phyloP scores from a whole-genome alignment of 2,113 vertebrate species.

The Rhinichthys klamathensis region DNA sequence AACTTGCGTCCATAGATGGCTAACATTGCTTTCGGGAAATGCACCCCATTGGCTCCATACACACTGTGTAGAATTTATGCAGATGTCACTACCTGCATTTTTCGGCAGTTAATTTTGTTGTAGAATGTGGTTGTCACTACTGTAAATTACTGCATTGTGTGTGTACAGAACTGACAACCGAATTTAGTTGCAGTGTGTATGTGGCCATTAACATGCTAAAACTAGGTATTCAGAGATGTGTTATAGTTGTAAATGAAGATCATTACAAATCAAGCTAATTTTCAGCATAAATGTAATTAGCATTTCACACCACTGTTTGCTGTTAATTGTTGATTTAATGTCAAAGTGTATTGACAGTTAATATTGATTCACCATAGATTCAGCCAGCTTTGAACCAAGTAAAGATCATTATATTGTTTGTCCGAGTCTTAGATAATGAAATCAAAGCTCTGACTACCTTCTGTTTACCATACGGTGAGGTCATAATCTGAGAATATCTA shows the following conservation, averaged over 20 bases:
- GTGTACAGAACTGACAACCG: too few species aligned
- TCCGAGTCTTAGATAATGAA: constrained; percentile 16
- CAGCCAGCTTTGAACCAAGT: constrained; percentile 15
- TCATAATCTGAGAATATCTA: background rate
- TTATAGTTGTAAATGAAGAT: background rate
- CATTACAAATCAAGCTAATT: constrained; percentile 12
- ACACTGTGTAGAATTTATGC: too few species aligned
- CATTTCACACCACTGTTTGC: background rate
- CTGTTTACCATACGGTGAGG: constrained; percentile 23
- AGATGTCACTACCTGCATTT: too few species aligned
- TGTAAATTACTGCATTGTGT: too few species aligned
- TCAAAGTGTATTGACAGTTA: constrained; percentile 33
- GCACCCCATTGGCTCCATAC: too few species aligned
- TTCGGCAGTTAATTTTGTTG: too few species aligned
- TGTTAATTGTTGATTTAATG: constrained; percentile 26
- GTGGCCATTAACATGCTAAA: background rate
- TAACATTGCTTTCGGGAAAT: too few species aligned
- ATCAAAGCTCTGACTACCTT: constrained; percentile 20
- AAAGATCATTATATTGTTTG: constrained; percentile 41
- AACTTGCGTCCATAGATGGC: too few species aligned
- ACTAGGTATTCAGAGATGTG: background rate
- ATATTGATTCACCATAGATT: constrained; percentile 15
- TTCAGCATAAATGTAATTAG: constrained; percentile 11
- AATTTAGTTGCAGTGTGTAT: too few species aligned
- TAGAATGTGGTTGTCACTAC: too few species aligned